Evolutionary conservation across 2,113 vertebrate species (phyloP).

Genomic region (Grammatotria lemairii): DNA sequence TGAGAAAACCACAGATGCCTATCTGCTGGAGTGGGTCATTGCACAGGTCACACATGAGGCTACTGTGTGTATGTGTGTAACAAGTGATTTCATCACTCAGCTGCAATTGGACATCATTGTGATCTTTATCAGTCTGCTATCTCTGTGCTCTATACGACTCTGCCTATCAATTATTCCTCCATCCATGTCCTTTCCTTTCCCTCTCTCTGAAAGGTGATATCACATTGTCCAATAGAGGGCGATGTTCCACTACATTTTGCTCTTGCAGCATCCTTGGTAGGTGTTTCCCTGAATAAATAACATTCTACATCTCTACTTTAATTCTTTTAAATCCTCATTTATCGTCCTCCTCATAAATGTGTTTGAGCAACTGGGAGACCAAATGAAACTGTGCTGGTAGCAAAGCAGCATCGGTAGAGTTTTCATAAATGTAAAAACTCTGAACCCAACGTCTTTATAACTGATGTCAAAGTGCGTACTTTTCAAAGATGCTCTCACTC

Average conservation of each 20-base stretch:
- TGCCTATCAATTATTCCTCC: background rate
- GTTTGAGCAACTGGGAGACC: background rate
- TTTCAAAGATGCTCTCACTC: background rate
- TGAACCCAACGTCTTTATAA: background rate
- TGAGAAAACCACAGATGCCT: conserved; percentile 2
- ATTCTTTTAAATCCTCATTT: background rate
- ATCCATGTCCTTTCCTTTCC: background rate
- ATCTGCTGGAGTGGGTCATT: conserved; percentile 51
- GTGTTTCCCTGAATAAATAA: background rate
- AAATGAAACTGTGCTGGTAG: background rate
- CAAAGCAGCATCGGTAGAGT: background rate
- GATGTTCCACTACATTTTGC: conserved; percentile 57
- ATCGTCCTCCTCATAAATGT: background rate
- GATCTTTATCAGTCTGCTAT: conserved; percentile 59
- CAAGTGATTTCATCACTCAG: conserved; percentile 54
- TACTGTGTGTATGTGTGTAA: background rate
- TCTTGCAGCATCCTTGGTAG: background rate
- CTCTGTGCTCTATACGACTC: conserved; percentile 24
- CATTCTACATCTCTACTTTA: background rate
- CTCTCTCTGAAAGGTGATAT: background rate
- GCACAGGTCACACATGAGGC: conserved; percentile 51
- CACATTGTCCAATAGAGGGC: conserved; percentile 53
- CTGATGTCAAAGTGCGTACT: background rate
- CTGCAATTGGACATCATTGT: conserved; percentile 58
- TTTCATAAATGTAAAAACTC: background rate